Evolutionary conservation across 2,113 vertebrate genomes (phyloP).

Genomic region (Sinocyclocheilus rhinocerous): DNA sequence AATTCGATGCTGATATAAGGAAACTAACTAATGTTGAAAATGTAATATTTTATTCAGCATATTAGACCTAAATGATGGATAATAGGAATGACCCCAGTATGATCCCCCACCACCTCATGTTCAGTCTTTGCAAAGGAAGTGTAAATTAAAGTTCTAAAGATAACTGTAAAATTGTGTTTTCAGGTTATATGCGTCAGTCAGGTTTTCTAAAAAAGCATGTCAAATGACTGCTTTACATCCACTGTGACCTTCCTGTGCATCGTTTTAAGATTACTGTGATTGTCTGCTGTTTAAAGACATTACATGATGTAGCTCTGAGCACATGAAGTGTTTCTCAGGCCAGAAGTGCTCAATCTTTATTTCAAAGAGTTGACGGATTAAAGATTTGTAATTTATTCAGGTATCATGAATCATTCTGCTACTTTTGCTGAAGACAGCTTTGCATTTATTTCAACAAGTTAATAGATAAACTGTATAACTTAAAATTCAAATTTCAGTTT

Average conservation of each 20-base stretch:
- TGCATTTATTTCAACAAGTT: background rate
- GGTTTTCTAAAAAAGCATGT: background rate
- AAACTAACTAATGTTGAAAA: too few relatives aligned
- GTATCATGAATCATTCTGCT: background rate
- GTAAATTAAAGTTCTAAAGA: too few relatives aligned
- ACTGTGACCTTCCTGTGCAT: background rate
- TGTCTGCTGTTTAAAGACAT: background rate
- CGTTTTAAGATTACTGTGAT: background rate
- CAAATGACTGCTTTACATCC: background rate
- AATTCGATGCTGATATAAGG: too few relatives aligned
- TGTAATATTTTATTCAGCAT: too few relatives aligned
- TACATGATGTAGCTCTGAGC: background rate
- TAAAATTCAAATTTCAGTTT: too few relatives aligned
- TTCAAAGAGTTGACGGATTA: background rate
- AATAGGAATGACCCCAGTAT: too few relatives aligned
- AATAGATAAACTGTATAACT: too few relatives aligned
- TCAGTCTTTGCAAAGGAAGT: too few relatives aligned
- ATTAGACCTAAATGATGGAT: too few relatives aligned
- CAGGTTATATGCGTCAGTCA: background rate
- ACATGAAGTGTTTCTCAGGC: background rate
- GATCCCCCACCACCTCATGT: too few relatives aligned
- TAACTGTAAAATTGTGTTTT: background rate
- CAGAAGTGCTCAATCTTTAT: background rate
- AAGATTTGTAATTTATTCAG: background rate
- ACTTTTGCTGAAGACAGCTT: background rate